phyloP scores from a whole-genome alignment of 2,797 vertebrate genomes.

The Ceryle rudis region DNA sequence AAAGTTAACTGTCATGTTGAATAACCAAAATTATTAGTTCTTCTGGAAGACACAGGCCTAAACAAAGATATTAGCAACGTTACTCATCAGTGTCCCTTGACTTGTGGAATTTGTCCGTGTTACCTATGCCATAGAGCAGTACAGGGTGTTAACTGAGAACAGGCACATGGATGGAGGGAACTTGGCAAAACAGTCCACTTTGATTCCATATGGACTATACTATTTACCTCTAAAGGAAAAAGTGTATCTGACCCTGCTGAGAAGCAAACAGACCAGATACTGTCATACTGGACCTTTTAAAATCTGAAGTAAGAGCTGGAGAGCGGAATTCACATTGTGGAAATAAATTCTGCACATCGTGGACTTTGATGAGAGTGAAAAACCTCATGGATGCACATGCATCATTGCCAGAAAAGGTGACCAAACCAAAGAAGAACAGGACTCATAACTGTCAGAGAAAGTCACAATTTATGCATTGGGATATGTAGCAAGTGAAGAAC shows the following conservation, averaged over 20 bases:
- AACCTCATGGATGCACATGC: accelerated
- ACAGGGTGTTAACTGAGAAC: neutral
- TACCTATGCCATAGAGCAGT: neutral
- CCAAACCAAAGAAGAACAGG: neutral
- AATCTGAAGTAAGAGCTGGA: neutral
- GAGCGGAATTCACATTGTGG: neutral
- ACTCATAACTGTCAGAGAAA: neutral
- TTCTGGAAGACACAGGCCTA: neutral
- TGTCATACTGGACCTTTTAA: neutral
- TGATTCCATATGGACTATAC: neutral
- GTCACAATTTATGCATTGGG: neutral
- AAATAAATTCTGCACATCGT: neutral
- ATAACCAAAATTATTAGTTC: neutral
- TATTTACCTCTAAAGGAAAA: neutral
- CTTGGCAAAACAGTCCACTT: neutral
- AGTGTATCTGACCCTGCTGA: neutral
- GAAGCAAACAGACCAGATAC: neutral
- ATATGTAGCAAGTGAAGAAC: neutral
- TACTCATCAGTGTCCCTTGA: neutral
- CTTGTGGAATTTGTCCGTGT: neutral
- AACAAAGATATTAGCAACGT: neutral
- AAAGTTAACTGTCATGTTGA: neutral
- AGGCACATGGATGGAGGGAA: neutral
- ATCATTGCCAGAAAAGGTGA: neutral
- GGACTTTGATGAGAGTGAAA: neutral